Evolutionary conservation across 2,113 vertebrate genomes (phyloP).

Genomic region (Carettochelys insculpta): DNA sequence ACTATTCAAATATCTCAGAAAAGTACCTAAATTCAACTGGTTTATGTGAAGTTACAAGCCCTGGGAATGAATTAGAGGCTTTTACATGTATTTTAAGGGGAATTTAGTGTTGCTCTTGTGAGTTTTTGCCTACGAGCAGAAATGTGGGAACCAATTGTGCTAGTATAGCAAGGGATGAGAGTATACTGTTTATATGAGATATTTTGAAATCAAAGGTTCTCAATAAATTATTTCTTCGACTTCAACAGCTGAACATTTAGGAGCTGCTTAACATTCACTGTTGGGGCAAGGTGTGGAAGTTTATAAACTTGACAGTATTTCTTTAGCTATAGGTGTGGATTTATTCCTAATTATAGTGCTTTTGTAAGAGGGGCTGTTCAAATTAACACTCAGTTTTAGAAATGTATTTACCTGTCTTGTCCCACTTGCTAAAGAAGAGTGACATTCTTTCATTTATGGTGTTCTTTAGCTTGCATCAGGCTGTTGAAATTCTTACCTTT

Average conservation of each 20-base stretch:
- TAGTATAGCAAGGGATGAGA: no score
- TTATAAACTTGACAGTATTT: constrained; percentile 40
- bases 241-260: constrained; percentile 53
- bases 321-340: constrained; percentile 43
- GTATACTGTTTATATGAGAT: constrained; percentile 13
- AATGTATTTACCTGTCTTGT: constrained; percentile 20
- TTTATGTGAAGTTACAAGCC: no score
- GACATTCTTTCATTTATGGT: constrained; percentile 15
- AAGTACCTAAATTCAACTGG: no score
- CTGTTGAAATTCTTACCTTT: neutral
- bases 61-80: no score
- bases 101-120: no score
- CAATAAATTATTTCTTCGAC: constrained; percentile 19
- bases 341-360: constrained; percentile 54
- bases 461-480: neutral
- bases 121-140: no score
- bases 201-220: constrained; percentile 46
- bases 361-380: constrained; percentile 38
- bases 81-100: no score
- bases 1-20: no score
- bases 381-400: constrained; percentile 41
- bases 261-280: constrained; percentile 23
- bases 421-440: constrained; percentile 28
- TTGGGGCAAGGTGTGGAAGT: constrained; percentile 34
- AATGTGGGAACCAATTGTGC: no score